Evolutionary conservation across 1,140 invertebrate genomes (phyloP).

Genomic region (Marisa cornuarietis): DNA sequence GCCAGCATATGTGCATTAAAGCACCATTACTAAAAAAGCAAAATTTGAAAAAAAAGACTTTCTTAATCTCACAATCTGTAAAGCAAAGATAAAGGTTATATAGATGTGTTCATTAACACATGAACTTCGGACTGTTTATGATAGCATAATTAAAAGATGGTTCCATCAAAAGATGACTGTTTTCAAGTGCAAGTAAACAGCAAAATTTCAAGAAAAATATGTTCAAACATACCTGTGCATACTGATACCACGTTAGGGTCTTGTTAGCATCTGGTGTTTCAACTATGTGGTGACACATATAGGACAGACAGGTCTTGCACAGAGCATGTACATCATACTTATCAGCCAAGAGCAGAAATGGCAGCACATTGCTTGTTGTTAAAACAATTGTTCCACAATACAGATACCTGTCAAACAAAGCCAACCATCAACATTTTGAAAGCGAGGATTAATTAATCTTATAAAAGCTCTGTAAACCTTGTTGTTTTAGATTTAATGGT

Average conservation of each 20-base stretch:
- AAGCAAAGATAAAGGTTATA: too few relatives aligned
- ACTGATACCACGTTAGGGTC: slow-evolving; percentile 62
- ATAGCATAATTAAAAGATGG: too few relatives aligned
- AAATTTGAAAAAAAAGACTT: too few relatives aligned
- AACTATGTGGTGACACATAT: slow-evolving; percentile 60
- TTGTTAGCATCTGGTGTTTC: slow-evolving; percentile 56
- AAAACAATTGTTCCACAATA: slow-evolving; percentile 54
- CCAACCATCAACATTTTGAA: slow-evolving; percentile 1
- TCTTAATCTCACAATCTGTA: too few relatives aligned
- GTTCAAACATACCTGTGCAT: slow-evolving; percentile 35
- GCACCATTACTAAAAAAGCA: too few relatives aligned
- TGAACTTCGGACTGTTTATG: too few relatives aligned
- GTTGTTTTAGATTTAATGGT: too few relatives aligned
- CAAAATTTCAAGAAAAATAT: background rate
- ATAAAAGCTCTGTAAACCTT: too few relatives aligned
- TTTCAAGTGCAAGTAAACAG: too few relatives aligned
- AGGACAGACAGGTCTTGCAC: slow-evolving; percentile 56
- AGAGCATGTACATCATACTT: slow-evolving; percentile 57
- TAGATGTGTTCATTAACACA: too few relatives aligned
- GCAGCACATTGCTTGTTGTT: slow-evolving; percentile 53
- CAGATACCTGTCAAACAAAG: slow-evolving; percentile 47
- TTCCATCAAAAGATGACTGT: too few relatives aligned
- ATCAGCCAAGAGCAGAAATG: slow-evolving; percentile 57
- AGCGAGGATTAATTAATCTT: background rate
- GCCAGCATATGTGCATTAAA: background rate